Percentiles rank a stretch among this genome's conserved stretches.
Evolutionary conservation across 2,888 invertebrate genomes (phyloP).

Genomic region (Dicyrtoma fusca): DNA sequence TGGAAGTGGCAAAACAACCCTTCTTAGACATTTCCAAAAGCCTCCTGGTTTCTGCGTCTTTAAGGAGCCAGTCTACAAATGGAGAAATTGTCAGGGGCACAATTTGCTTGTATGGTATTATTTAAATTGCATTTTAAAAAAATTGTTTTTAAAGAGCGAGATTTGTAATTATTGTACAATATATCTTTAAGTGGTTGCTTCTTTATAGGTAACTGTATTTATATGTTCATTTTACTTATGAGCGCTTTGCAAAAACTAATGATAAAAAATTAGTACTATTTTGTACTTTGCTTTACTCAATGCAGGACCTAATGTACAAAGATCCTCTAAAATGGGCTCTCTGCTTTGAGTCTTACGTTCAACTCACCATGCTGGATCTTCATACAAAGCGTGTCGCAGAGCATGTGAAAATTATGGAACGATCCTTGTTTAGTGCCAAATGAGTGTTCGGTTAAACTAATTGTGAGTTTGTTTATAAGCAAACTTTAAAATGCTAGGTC

Average conservation of each 20-base stretch:
- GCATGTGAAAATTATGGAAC: conserved; percentile 83
- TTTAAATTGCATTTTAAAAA: neutral
- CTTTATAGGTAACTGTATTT: too few species aligned
- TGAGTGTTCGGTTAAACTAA: conserved; percentile 42
- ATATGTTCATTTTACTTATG: too few species aligned
- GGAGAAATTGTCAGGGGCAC: conserved; percentile 78
- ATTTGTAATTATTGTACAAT: too few species aligned
- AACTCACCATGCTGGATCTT: conserved; percentile 82
- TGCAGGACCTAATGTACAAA: conserved; percentile 81
- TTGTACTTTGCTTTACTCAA: too few species aligned
- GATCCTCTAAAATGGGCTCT: conserved; percentile 81
- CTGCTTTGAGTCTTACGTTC: conserved; percentile 88
- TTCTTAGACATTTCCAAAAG: conserved; percentile 77
- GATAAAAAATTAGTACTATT: too few species aligned
- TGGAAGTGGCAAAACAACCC: conserved; percentile 87
- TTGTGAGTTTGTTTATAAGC: too few species aligned
- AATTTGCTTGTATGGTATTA: conserved; percentile 69
- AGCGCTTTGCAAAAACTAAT: too few species aligned
- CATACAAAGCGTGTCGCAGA: conserved; percentile 62
- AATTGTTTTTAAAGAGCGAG: too few species aligned
- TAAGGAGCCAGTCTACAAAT: conserved; percentile 79
- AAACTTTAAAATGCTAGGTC: too few species aligned
- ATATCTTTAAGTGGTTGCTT: too few species aligned
- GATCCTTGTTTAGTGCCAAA: conserved; percentile 81
- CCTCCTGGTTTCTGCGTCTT: conserved; percentile 67